Base-by-base conservation (phyloP, 1,140 invertebrate species). In the Oedothorax gibbosus region DNA sequence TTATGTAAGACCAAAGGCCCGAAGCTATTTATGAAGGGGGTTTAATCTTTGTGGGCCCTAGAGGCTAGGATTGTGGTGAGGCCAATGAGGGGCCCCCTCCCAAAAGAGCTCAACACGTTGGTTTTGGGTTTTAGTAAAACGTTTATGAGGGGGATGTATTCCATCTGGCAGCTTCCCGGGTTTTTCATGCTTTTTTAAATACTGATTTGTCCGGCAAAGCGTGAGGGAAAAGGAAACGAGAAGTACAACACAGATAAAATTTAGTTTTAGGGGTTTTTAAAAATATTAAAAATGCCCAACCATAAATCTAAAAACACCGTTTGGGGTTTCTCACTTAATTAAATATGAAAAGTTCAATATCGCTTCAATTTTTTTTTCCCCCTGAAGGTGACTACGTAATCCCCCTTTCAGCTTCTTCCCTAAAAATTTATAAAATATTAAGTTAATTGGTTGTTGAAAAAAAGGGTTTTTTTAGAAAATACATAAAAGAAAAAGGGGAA, bases 111-210 rank as follows among this genome's bases (percentile, higher is more conserved):
- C 0, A 84, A 18, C 2, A 84, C 57, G 21, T 75, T 75, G 2
- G 81, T 84, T 12, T 84, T n/a, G n/a, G n/a, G 81, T 12, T 84
- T n/a, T 0, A 84, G 21, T 18, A 84, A 53, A 56, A 57, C 57
- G 7, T 76, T 84, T 8, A 84, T 75, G 8, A 84, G 21, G 9
- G 81, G 75, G 20, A 84, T 75, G 50, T 84, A 84, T 76, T 84
- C 81, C 72, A 76, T 75, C 50, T 84, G 81, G 8, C 81, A n/a
- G 72, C 68, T 68, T 72, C n/a, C n/a, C 57, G 1, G 54, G 49
- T 14, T 72, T 82, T 0, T 82, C 60, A 9, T 60, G 57, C 20
- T 82, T 82, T 49, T 82, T 53, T 15, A n/a, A 10, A 0, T 18
- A 53, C 69, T 35, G 35, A 2, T 18, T 71, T 20, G 14, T 12